phyloP scores from a whole-genome alignment of 2,113 vertebrate genomes.

The Silurus meridionalis region DNA sequence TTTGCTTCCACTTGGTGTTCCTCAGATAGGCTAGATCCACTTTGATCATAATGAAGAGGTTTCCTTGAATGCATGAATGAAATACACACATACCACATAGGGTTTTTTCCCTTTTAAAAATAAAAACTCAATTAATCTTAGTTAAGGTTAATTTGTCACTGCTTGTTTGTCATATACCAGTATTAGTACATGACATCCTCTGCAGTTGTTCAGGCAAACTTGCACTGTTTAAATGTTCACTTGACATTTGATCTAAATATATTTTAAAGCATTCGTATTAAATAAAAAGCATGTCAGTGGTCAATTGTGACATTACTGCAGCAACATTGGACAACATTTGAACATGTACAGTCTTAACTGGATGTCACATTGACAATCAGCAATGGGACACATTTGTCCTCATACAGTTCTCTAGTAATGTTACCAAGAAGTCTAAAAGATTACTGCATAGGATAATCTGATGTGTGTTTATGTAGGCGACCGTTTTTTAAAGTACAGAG shows the following conservation, averaged over 20 bases:
- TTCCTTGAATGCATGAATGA: not conserved
- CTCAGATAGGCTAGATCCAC: not conserved
- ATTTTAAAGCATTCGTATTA: not conserved
- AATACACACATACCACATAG: not conserved
- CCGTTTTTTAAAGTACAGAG: not conserved
- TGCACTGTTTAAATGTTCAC: not conserved
- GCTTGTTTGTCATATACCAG: not conserved
- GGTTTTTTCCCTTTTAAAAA: not conserved
- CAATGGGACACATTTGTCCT: not conserved
- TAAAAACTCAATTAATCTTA: not conserved
- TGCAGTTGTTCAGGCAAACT: not conserved
- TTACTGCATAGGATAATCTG: not conserved
- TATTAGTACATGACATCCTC: not conserved
- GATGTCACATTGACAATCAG: not conserved
- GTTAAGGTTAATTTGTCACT: not conserved
- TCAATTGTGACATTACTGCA: not conserved
- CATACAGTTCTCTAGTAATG: not conserved
- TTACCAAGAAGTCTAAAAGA: not conserved
- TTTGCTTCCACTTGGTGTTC: not conserved
- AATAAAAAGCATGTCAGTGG: not conserved
- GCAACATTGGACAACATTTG: no score
- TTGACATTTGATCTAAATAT: not conserved
- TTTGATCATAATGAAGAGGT: not conserved
- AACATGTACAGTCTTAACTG: no score
- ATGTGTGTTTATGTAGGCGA: not conserved